Conservation (phyloP, 2,888 invertebrate species). For the Parochlus steinenii region DNA sequence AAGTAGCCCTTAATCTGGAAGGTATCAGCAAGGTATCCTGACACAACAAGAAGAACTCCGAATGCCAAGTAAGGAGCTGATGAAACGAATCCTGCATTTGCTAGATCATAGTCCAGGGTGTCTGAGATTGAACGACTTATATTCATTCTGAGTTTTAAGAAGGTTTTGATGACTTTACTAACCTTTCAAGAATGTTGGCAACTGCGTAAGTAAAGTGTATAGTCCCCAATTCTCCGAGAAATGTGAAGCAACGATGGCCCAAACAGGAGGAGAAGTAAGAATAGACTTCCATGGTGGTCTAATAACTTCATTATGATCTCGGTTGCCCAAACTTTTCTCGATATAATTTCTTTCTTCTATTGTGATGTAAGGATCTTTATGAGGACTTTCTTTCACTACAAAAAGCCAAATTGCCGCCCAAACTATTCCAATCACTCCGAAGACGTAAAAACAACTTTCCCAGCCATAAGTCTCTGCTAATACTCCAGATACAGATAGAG, state of each 20-base stretch:
- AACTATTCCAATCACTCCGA: slow-evolving; percentile 48
- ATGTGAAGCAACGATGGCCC: slow-evolving; percentile 60
- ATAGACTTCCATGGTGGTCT: slow-evolving; percentile 56
- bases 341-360: slow-evolving; percentile 59
- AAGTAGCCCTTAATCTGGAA: slow-evolving; percentile 37
- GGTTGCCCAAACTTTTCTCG: slow-evolving; percentile 36
- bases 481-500: slow-evolving; percentile 62
- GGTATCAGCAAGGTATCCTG: slow-evolving; percentile 62
- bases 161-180: slow-evolving; percentile 13
- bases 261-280: slow-evolving; percentile 49
- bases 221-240: slow-evolving; percentile 73
- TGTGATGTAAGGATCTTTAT: slow-evolving; percentile 53
- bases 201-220: slow-evolving; percentile 55
- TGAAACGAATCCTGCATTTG: slow-evolving; percentile 55
- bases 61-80: slow-evolving; percentile 69
- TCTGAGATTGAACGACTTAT: slow-evolving; percentile 32
- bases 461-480: slow-evolving; percentile 60
- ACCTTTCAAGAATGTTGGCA: slow-evolving; percentile 64
- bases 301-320: slow-evolving; percentile 32
- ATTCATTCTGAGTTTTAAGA: not conserved
- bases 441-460: slow-evolving; percentile 66
- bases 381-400: slow-evolving; percentile 55
- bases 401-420: slow-evolving; percentile 61
- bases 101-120: slow-evolving; percentile 44
- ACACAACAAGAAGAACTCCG: slow-evolving; percentile 53